These are phyloP conservation scores for Helarctos malayanus DNA, from an alignment of 2,797 vertebrate genomes.

Conservation along the genomic window DNA sequence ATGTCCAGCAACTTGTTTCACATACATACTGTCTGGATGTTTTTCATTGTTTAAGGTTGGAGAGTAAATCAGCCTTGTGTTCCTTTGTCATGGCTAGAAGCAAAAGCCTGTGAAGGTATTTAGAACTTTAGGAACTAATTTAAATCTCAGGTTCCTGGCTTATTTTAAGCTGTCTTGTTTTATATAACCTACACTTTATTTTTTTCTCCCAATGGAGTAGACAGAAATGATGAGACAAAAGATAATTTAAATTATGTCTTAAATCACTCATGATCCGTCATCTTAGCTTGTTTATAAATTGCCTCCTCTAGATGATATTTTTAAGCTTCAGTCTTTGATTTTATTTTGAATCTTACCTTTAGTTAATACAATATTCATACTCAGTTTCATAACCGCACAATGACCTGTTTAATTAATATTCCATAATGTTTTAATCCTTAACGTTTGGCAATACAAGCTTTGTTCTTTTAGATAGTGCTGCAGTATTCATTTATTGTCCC, in stretches of 20 bases:
- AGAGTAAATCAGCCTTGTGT: neutral
- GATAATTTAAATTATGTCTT: neutral
- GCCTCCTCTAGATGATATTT: neutral
- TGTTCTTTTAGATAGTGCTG: neutral
- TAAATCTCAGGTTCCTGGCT: neutral
- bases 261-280: neutral
- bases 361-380: neutral
- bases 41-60: neutral
- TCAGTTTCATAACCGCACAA: neutral
- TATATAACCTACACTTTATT: neutral
- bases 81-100: neutral
- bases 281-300: neutral
- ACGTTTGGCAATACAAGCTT: neutral
- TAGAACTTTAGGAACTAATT: neutral
- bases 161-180: neutral
- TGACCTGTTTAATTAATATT: neutral
- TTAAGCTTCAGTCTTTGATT: neutral
- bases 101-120: neutral
- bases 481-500: neutral
- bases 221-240: neutral
- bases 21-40: neutral
- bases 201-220: neutral
- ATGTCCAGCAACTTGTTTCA: neutral
- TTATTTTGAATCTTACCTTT: neutral
- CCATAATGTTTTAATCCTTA: neutral